These are phyloP conservation scores for Oreochromis spilurus DNA, from an alignment of 2,113 vertebrate species.

Conservation along the genomic window DNA sequence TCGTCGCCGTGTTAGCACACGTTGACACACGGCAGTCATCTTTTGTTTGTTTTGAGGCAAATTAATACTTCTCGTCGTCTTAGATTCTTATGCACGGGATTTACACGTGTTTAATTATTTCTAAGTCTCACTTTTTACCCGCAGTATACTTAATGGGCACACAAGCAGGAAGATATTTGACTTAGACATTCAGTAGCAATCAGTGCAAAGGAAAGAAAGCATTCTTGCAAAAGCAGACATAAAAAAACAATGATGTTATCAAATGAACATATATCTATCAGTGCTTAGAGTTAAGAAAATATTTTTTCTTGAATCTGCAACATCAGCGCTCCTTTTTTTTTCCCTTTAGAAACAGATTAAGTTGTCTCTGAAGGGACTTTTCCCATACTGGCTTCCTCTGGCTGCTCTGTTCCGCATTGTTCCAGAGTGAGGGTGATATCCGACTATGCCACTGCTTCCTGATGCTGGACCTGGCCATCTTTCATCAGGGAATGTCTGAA, in stretches of 20 bases:
- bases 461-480: slow-evolving; percentile 41
- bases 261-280: not conserved
- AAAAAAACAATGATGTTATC: not conserved
- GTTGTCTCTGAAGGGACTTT: slow-evolving; percentile 15
- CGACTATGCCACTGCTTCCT: slow-evolving; percentile 42
- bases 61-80: not conserved
- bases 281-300: not conserved
- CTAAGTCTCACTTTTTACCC: not conserved
- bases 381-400: slow-evolving; percentile 11
- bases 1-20: not conserved
- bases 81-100: not conserved
- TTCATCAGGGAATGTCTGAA: slow-evolving; percentile 55
- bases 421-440: slow-evolving; percentile 28
- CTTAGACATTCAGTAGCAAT: not conserved
- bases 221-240: not conserved
- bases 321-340: not conserved
- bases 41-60: not conserved
- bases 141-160: not conserved
- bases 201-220: not conserved
- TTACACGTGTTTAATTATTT: not conserved
- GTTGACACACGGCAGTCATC: not conserved
- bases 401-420: slow-evolving; percentile 40
- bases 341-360: not conserved
- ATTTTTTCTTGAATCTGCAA: not conserved
- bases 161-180: not conserved